phyloP scores from a whole-genome alignment of 2,797 vertebrate species.

The Micromesistius poutassou region DNA sequence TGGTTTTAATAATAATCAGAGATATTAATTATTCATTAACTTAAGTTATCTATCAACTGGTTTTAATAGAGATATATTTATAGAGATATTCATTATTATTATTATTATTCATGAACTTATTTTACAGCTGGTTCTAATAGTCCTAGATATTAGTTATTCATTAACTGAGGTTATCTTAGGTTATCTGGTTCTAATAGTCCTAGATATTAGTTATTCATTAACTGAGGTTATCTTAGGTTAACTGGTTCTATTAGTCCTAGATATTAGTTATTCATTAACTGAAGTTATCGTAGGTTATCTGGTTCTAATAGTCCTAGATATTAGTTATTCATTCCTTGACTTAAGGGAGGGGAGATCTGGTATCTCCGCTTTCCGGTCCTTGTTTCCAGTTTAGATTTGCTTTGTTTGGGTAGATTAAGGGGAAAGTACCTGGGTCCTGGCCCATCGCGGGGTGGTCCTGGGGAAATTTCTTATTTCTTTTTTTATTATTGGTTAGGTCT shows the following conservation, averaged over 20 bases:
- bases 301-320: too few relatives aligned
- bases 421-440: background rate
- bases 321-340: too few relatives aligned
- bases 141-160: background rate
- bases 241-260: background rate
- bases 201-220: too few relatives aligned
- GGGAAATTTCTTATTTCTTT: background rate
- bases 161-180: background rate
- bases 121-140: background rate
- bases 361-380: background rate
- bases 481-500: too few relatives aligned
- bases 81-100: too few relatives aligned
- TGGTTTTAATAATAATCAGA: background rate
- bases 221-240: background rate
- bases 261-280: too few relatives aligned
- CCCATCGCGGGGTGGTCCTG: background rate
- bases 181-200: background rate
- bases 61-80: too few relatives aligned
- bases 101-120: too few relatives aligned
- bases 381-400: background rate
- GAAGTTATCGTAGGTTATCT: too few relatives aligned
- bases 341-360: background rate
- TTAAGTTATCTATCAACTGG: too few relatives aligned
- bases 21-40: background rate
- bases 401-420: slow-evolving; percentile 3